Percentiles rank a stretch among this genome's conserved stretches.
These are phyloP conservation scores for Mixornis gularis DNA, from an alignment of 2,113 vertebrate genomes.

Conservation along the genomic window DNA sequence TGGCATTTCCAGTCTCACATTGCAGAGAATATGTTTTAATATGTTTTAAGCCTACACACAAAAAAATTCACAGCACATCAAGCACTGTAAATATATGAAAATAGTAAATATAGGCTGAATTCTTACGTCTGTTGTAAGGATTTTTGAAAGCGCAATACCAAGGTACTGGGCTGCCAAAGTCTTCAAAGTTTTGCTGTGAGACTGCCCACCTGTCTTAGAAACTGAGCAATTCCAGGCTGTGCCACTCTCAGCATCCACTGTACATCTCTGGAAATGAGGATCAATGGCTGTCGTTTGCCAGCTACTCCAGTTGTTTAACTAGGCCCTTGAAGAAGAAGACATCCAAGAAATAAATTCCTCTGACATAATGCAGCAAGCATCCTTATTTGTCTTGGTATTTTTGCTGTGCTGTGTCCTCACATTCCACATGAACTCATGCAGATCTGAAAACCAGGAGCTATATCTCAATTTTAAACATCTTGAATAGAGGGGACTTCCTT, in stretches of 20 bases:
- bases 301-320: background rate
- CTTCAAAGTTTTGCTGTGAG: background rate
- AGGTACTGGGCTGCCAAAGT: background rate
- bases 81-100: background rate
- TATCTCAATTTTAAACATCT: background rate
- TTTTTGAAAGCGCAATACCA: background rate
- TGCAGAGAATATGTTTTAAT: background rate
- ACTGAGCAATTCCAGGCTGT: background rate
- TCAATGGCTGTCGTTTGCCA: fast-evolving
- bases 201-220: background rate
- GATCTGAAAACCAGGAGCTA: background rate
- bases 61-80: background rate
- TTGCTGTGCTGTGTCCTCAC: background rate
- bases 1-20: background rate
- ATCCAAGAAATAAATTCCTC: background rate
- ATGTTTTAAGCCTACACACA: background rate
- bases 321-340: background rate
- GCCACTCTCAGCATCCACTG: background rate
- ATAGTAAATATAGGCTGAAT: background rate
- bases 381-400: background rate
- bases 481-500: background rate
- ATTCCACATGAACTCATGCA: background rate
- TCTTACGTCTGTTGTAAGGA: background rate
- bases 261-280: background rate
- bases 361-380: background rate